A percentile compares a stretch with the other conserved stretches of the same genome.
Conservation (phyloP, 2,113 vertebrate species). For the Ellobius talpinus region DNA sequence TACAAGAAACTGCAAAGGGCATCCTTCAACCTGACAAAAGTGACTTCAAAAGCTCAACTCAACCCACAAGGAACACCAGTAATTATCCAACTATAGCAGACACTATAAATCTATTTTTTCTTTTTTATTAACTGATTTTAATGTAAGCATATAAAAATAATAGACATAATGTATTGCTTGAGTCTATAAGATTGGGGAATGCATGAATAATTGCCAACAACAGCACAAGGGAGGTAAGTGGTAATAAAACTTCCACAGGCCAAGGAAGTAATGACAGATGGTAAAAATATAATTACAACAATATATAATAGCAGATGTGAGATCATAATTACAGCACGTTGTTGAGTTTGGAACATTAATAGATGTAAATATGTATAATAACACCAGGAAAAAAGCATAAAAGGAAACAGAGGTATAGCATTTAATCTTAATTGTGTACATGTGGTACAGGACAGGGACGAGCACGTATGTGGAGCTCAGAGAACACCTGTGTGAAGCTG, state of each 20-base stretch:
- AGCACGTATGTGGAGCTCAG: not conserved
- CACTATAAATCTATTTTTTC: not conserved
- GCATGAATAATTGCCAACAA: not conserved
- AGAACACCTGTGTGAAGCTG: not conserved
- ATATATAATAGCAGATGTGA: not conserved
- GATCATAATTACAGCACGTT: not conserved
- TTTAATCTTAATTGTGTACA: not conserved
- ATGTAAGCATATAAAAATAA: constrained; percentile 31
- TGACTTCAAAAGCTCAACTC: not conserved
- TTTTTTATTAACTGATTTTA: not conserved
- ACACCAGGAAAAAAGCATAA: not conserved
- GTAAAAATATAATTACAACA: not conserved
- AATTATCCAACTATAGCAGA: not conserved
- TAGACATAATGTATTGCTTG: not conserved
- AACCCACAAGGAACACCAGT: not conserved
- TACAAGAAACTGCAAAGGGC: not conserved
- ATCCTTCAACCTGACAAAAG: not conserved
- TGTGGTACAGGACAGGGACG: not conserved
- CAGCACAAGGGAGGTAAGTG: not conserved
- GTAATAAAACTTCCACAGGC: not conserved
- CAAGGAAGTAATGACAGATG: constrained; percentile 28
- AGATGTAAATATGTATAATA: not conserved
- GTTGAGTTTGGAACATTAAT: constrained; percentile 36
- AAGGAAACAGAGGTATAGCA: not conserved
- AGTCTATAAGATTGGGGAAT: not conserved